These are phyloP conservation scores for Himalopsyche tibetana DNA, from an alignment of 2,888 invertebrate genomes.

Conservation along the genomic window DNA sequence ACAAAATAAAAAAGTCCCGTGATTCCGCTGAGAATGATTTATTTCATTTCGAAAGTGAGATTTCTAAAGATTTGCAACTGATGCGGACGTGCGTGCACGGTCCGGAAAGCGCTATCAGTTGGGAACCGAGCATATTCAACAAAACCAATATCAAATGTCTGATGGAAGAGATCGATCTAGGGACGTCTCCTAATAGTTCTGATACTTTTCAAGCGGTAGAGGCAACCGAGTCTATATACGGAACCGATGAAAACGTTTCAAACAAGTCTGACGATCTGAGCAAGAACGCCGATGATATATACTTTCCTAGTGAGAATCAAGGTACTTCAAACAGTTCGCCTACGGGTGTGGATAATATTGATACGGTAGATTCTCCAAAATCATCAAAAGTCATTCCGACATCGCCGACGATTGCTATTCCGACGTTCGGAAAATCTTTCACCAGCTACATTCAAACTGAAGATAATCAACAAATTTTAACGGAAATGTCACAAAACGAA, in stretches of 20 bases:
- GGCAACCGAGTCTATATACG: conserved; percentile 73
- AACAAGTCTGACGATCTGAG: conserved; percentile 66
- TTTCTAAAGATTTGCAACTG: conserved; percentile 67
- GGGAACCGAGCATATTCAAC: conserved; percentile 58
- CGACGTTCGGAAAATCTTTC: conserved; percentile 73
- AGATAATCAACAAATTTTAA: conserved; percentile 67
- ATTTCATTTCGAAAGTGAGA: conserved; percentile 85
- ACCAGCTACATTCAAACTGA: conserved; percentile 75
- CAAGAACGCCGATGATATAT: conserved; percentile 52
- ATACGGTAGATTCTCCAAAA: conserved; percentile 66
- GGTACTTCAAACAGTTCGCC: conserved; percentile 55
- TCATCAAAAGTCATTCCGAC: conserved; percentile 70
- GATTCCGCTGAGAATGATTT: conserved; percentile 76
- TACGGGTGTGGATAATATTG: conserved; percentile 10
- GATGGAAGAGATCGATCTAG: conserved; percentile 61
- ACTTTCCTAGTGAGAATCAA: conserved; percentile 55
- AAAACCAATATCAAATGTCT: conserved; percentile 68
- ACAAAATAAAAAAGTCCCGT: conserved; percentile 51
- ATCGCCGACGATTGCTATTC: conserved; percentile 86
- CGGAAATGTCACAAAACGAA: conserved; percentile 45
- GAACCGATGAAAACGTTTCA: conserved; percentile 65
- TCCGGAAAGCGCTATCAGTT: conserved; percentile 52
- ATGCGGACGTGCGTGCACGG: conserved; percentile 31
- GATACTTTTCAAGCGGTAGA: conserved; percentile 76
- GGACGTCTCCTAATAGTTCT: conserved; percentile 68